Evolutionary conservation across 92 coral and sea anemone species (phyloP), one percentile per base, ranked within the genome.

Genomic region (Phymanthus crucifer): DNA sequence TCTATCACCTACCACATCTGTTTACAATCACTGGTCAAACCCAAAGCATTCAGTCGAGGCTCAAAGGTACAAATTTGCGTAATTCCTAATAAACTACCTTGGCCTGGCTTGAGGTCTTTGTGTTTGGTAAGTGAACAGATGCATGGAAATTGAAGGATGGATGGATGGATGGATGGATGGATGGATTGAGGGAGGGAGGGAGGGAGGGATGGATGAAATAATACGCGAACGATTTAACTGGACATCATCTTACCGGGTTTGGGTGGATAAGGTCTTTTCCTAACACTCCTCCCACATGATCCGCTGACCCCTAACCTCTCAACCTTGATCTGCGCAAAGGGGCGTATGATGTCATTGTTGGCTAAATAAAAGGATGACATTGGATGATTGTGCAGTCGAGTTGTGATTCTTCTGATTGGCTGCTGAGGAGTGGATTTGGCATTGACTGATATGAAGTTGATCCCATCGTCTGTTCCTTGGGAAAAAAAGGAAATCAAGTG

Each of bases 401-500:
- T 90, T 71, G 85, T 83, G 38, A 95, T 90, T 46, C 87, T 83
- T 46, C 85, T 83, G 40, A 95, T 95, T 33, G 92, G 88, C 57
- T 95, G 93, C 46, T 91, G 90, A n/a, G 99, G 99, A 0, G 46
- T 56, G 29, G 97, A 84, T 76, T 75, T 45, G 27, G 83, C 80
- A 74, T 95, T 95, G 23, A 85, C 84, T 18, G 97, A 91, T 31
- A 56, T 78, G 83, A 95, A 95, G 32, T 86, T 95, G 29, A 92
- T 85, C 14, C 99, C 99, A 66, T 91, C 94, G 81, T 95, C 99
- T 38, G 99, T 95, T 27, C 99, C 99, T 95, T n/a, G n/a, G 54
- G 34, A 37, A 76, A 19, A 76, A 2, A 43, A 4, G 13, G 11
- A 43, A 12, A 43, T 1, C 48, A 43, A 1, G 11, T 43, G 0